Percentiles rank a stretch among this genome's conserved stretches.
phyloP scores from a whole-genome alignment of 2,888 invertebrate species.

The Chydorus sphaericus region DNA sequence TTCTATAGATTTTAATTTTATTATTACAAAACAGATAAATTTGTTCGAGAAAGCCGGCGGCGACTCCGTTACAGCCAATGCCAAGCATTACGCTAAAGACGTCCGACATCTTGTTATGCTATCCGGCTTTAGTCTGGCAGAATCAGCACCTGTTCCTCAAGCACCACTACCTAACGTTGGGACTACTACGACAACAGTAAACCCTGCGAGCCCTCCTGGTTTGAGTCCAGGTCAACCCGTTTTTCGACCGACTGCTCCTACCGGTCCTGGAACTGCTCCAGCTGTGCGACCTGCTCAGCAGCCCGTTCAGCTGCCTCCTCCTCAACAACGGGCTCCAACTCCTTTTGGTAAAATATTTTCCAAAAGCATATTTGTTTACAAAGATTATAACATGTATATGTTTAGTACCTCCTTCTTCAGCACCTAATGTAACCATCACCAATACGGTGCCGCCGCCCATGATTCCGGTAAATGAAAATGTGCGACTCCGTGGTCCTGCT shows the following conservation, averaged over 20 bases:
- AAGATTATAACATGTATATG: neutral
- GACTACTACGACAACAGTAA: conserved; percentile 29
- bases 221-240: conserved; percentile 10
- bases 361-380: neutral
- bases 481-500: neutral
- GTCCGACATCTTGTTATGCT: conserved; percentile 62
- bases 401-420: neutral
- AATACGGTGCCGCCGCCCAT: neutral
- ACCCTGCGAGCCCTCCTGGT: conserved; percentile 13
- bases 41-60: conserved; percentile 76
- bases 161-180: conserved; percentile 24
- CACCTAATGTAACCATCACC: neutral
- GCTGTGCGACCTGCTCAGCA: conserved; percentile 34
- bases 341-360: conserved; percentile 26
- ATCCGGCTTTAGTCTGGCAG: conserved; percentile 35
- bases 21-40: neutral
- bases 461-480: neutral
- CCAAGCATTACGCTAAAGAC: conserved; percentile 84
- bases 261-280: conserved; percentile 31
- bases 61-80: conserved; percentile 57
- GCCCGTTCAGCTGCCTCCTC: conserved; percentile 36
- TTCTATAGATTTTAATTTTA: neutral
- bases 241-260: conserved; percentile 13
- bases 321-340: conserved; percentile 18
- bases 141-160: conserved; percentile 18